Percentiles rank a stretch among this genome's conserved stretches.
Evolutionary conservation across 92 coral and sea anemone species (phyloP).

Genomic region (Porites lobata): DNA sequence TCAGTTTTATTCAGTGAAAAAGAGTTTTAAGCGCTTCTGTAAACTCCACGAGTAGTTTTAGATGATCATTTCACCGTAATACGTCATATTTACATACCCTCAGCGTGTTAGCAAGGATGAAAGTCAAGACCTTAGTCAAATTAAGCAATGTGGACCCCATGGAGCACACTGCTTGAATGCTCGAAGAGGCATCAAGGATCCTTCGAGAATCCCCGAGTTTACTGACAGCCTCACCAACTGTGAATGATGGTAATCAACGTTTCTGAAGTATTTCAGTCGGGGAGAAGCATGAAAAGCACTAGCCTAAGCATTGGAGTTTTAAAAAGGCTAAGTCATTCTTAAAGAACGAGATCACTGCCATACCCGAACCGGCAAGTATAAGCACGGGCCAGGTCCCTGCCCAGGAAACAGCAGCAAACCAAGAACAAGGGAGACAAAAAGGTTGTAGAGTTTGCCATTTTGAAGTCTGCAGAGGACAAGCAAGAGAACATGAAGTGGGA

Average conservation of each 20-base stretch:
- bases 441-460: slow-evolving; percentile 52
- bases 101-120: slow-evolving; percentile 2
- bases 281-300: slow-evolving; percentile 16
- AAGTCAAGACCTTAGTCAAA: background rate
- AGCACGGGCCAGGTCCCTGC: slow-evolving; percentile 24
- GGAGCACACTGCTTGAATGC: slow-evolving; percentile 31
- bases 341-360: slow-evolving; percentile 4
- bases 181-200: slow-evolving; percentile 53
- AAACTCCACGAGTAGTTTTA: background rate
- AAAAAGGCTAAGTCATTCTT: slow-evolving; percentile 2
- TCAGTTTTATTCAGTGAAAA: background rate
- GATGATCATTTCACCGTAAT: background rate
- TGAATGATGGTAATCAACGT: slow-evolving; percentile 1
- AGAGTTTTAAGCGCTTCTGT: background rate
- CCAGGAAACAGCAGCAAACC: slow-evolving; percentile 22
- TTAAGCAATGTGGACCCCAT: background rate
- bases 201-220: slow-evolving; percentile 26
- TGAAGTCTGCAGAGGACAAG: slow-evolving; percentile 37
- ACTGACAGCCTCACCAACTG: slow-evolving; percentile 3
- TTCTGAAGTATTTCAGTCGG: slow-evolving; percentile 19
- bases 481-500: slow-evolving; percentile 61
- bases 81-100: background rate
- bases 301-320: slow-evolving; percentile 28
- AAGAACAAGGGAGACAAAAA: slow-evolving; percentile 38
- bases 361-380: slow-evolving; percentile 7